Evolutionary conservation across 2,888 invertebrate genomes (phyloP), one percentile per base, ranked within the genome.

Genomic region (Serripes groenlandicus): DNA sequence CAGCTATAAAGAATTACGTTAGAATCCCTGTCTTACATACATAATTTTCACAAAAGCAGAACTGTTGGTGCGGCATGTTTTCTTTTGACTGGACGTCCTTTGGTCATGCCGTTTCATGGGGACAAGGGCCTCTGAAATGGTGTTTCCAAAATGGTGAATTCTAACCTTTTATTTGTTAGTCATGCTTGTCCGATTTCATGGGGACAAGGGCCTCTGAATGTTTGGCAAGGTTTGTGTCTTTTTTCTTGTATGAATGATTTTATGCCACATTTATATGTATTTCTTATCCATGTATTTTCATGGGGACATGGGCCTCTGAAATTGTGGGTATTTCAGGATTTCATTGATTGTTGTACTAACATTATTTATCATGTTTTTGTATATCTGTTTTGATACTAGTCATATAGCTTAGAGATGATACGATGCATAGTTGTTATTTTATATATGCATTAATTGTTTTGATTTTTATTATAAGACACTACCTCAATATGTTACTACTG

Each of bases 1-100:
- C 28, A 21, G 64, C 64, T n/a, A 30, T 64, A 5, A 64, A 64
- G 26, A 23, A 64, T 37, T 64, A 64, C 37, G 64, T 64, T n/a
- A 34, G 35, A 37, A 35, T 64, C 37, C 64, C 64, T 11, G 32
- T 64, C 4, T n/a, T 64, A 21, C n/a, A 28, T 23, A 21, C 37
- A 3, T 28, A 23, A 56, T n/a, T 18, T 42, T 42, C 18, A 18
- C 9, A 15, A 42, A 9, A 15, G 9, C 9, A 18, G 42, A 18
- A 42, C 42, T 42, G 42, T 42, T 18, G 42, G 56, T 23, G 56
- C 28, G 11, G 56, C 56, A 21, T 18, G 42, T 42, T 9, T 42
- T 42, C 11, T 9, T 42, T 42, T 42, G 18, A 15, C 42, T 15
- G 42, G 9, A 23, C 7, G n/a, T 23, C 5, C 56, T 7, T 56